Base-by-base conservation (phyloP, 2,113 vertebrate genomes). In the Albula glossodonta region DNA sequence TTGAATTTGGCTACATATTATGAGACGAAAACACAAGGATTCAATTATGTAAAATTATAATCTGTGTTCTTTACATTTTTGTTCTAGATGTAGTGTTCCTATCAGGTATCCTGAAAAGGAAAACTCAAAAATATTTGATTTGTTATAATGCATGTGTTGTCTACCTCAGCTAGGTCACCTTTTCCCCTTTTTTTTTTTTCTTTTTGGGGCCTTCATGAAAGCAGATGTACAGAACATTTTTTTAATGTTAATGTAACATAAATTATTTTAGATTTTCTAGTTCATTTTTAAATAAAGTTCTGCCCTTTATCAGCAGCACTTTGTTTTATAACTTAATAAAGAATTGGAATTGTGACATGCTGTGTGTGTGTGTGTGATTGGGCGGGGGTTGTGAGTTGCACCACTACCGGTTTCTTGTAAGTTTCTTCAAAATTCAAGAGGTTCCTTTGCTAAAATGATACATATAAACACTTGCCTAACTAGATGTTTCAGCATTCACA, bases 191-290 rank as follows among this genome's bases (percentile, higher is more conserved):
- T 13, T 70, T 48, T 51, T 22, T 13, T 60, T 80, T 88, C 88
- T 82, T 87, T 87, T 85, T 88, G 87, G 90, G 84, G 81, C 88
- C 84, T 88, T 90, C 87, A 90, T 89, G 90, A 91, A 90, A 86
- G 87, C 87, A 91, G 86, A 83, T 93, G 91, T 93, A 91, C 85
- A 93, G 52, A 88, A 88, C 87, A 87, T 86, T 86, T 83, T 83
- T 60, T 92, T 4, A 89, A 49, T 92, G 87, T 87, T 91, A 93
- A 90, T 93, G 89, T 93, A 90, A 90, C 78, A 92, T 94, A 94
- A 95, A 92, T 95, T 95, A 95, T 95, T 94, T 92, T 93, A 86
- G 84, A 84, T 5, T 86, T 80, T 87, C 48, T 90, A 53, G 78
- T 85, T 91, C 66, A 86, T 91, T 88, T 89, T 31, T 78, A 84